These are phyloP conservation scores for Steinernema scapterisci DNA, from an alignment of 2,888 invertebrate species.

Conservation along the genomic window DNA sequence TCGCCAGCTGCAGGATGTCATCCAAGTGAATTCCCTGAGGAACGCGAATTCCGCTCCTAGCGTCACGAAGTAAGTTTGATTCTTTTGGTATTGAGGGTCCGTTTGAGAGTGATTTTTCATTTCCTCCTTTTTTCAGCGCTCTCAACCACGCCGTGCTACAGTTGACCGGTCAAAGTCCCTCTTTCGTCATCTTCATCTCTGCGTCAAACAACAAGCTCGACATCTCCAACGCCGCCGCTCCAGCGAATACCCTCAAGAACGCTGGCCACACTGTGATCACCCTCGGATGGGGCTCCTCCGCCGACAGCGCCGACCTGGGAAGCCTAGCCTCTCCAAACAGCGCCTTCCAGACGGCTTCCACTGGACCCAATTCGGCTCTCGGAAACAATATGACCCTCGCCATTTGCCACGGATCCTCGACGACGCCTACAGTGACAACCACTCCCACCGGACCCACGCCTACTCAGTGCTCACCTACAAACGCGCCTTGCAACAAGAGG, in stretches of 20 bases:
- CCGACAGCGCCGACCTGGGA: not conserved
- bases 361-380: not conserved
- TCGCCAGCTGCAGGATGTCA: not conserved
- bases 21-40: not conserved
- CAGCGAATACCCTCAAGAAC: not conserved
- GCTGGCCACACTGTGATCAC: not conserved
- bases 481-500: slow-evolving; percentile 7
- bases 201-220: not conserved
- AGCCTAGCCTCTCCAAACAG: not conserved
- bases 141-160: not conserved
- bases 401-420: not conserved
- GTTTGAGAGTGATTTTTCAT: too few relatives aligned
- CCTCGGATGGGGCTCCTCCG: not conserved
- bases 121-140: not conserved
- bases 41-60: not conserved
- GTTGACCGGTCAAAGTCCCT: not conserved
- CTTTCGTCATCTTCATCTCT: not conserved
- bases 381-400: not conserved
- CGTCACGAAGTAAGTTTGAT: not conserved
- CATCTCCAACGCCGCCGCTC: not conserved
- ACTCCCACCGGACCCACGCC: not conserved
- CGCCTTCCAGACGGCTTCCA: not conserved
- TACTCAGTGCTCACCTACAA: not conserved
- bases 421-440: not conserved
- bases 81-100: too few relatives aligned